Percentiles rank a stretch among this genome's conserved stretches.
Evolutionary conservation across 2,113 vertebrate species (phyloP).

Genomic region (Petrocephalus zakoni): DNA sequence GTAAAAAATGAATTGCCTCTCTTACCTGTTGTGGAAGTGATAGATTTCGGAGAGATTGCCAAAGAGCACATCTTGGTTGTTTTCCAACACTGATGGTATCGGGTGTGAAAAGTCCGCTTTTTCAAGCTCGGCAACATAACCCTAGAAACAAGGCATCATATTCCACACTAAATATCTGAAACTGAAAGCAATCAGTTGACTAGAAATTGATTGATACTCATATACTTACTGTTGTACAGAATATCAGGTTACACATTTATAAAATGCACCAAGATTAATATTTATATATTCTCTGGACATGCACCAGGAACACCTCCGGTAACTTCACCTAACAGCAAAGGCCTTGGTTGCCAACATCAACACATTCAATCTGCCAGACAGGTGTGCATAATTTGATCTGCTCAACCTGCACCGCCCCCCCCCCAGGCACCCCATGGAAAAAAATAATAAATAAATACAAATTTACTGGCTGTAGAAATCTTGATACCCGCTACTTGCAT

Average conservation of each 20-base stretch:
- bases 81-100: conserved; percentile 75
- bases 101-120: conserved; percentile 78
- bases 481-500: not conserved
- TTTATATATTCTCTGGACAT: not conserved
- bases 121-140: conserved; percentile 82
- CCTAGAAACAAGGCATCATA: conserved; percentile 55
- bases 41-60: conserved; percentile 89
- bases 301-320: not conserved
- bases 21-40: conserved; percentile 83
- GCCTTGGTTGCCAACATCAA: not conserved
- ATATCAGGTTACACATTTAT: not conserved
- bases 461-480: not conserved
- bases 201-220: not conserved
- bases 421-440: not conserved
- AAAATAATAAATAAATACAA: not conserved
- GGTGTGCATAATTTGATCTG: not conserved
- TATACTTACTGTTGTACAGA: not conserved
- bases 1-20: not conserved
- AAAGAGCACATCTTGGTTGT: conserved; percentile 86
- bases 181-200: not conserved
- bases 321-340: not conserved
- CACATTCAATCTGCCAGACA: not conserved
- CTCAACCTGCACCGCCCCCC: not conserved
- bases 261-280: not conserved
- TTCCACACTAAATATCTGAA: not conserved